Base-by-base conservation (phyloP, 2,797 vertebrate genomes). In the Lepidocolaptes lacrymiger region DNA sequence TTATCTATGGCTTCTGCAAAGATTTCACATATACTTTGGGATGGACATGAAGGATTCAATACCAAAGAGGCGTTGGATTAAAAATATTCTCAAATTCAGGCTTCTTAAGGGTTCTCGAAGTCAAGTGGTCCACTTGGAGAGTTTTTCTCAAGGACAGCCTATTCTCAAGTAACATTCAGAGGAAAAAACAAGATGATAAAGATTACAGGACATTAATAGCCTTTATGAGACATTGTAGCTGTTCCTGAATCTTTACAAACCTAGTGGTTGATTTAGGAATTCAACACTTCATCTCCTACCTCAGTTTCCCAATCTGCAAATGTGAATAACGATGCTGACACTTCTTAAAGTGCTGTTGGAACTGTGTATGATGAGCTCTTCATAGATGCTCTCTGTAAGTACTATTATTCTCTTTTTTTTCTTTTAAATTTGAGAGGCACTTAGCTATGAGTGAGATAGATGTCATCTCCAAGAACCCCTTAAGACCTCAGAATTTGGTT, bases 401-500 rank as follows among this genome's bases (percentile, higher is more conserved):
- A 69, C n/a, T 75, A 69, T 46, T 72, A 74, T 62, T 91, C 20
- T 80, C 28, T 11, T 64, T 37, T 34, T 43, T 66, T 46, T 59
- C n/a, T 58, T 78, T 44, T 39, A 5, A 28, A 84, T 85, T 89
- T 74, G 80, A 93, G 88, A 95, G 93, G 30, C 54, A 93, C 81
- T 97, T 59, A 79, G 24, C 51, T 59, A 49, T 66, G 66, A 93
- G 43, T 43, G 83, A 89, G 63, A 90, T 30, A 88, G 71, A 94
- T 39, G 83, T 34, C 83, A 61, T 74, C 37, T 74, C 77, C 39
- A 61, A 93, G 86, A 95, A 91, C 64, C 86, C 94, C 92, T 96
- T 49, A 82, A 95, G 73, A 85, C 36, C 48, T 85, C 74, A 63
- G 52, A 87, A 94, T 85, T 88, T 36, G 18, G 41, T 72, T 94